Evolutionary conservation across 2,113 vertebrate genomes (phyloP).

Genomic region (Nibea coibor): DNA sequence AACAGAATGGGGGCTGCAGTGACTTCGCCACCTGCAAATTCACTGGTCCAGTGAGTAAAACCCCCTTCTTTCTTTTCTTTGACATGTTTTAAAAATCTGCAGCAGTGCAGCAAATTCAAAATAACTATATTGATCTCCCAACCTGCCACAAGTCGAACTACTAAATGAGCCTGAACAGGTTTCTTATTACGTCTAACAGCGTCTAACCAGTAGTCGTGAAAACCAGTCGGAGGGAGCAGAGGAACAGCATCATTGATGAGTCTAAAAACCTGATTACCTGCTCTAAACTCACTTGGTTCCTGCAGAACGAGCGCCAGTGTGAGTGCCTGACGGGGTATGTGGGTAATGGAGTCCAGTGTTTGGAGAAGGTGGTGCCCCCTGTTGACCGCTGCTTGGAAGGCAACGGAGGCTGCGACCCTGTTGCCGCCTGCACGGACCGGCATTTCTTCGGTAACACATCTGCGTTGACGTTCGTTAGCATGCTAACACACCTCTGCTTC

Average conservation of each 20-base stretch:
- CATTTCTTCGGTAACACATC: conserved; percentile 89
- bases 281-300: conserved; percentile 6
- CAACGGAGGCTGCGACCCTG: conserved; percentile 87
- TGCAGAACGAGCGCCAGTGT: conserved; percentile 89
- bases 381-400: conserved; percentile 88
- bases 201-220: no score
- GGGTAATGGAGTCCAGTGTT: conserved; percentile 92
- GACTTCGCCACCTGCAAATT: conserved; percentile 89
- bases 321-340: conserved; percentile 89
- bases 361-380: conserved; percentile 86
- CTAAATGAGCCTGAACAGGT: neutral
- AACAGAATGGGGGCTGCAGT: conserved; percentile 89
- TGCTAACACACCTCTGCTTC: no score
- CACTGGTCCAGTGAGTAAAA: conserved; percentile 88
- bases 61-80: neutral
- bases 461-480: neutral
- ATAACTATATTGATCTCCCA: neutral
- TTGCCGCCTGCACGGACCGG: conserved; percentile 90
- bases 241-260: neutral
- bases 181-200: neutral
- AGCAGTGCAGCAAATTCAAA: no score
- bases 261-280: no score
- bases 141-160: neutral
- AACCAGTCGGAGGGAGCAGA: neutral
- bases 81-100: no score